Evolutionary conservation across 2,888 invertebrate genomes (phyloP).

Genomic region (Pherbina coryleti): DNA sequence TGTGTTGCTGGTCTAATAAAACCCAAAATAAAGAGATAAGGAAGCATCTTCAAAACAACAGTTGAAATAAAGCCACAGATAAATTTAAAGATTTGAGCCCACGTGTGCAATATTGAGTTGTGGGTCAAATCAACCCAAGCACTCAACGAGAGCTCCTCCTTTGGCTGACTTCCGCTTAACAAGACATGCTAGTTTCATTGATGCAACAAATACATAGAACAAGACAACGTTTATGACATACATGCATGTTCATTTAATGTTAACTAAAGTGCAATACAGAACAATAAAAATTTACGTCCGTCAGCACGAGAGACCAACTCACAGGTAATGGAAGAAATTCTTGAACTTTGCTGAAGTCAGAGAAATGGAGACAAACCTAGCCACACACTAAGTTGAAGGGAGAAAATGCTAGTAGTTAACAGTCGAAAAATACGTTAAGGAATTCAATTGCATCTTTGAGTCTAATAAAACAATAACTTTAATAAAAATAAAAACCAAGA

Average conservation of each 20-base stretch:
- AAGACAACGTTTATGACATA: conserved; percentile 64
- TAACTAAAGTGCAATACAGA: background rate
- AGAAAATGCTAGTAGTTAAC: too few species aligned
- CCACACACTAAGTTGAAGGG: too few species aligned
- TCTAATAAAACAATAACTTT: conserved; percentile 17
- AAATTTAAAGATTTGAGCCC: too few species aligned
- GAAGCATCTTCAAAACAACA: too few species aligned
- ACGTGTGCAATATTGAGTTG: too few species aligned
- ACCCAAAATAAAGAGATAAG: too few species aligned
- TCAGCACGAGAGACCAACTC: too few species aligned
- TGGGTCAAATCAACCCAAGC: too few species aligned
- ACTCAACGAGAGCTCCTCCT: too few species aligned
- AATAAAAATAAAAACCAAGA: conserved; percentile 23
- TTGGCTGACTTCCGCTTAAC: background rate
- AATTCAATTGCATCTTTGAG: conserved; percentile 7
- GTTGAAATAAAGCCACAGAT: too few species aligned
- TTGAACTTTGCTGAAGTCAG: background rate
- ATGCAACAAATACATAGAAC: background rate
- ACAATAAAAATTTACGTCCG: background rate
- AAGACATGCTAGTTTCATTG: background rate
- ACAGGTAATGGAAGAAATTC: too few species aligned
- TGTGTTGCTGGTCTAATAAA: too few species aligned
- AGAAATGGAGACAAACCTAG: background rate
- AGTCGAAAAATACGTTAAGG: conserved; percentile 2
- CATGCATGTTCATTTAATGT: conserved; percentile 45